Evolutionary conservation across 30 jellyfish, hydroid and myxozoan species (phyloP), one percentile per base, ranked within the genome.

Genomic region (Aurelia aurita complex sp. Pacific): DNA sequence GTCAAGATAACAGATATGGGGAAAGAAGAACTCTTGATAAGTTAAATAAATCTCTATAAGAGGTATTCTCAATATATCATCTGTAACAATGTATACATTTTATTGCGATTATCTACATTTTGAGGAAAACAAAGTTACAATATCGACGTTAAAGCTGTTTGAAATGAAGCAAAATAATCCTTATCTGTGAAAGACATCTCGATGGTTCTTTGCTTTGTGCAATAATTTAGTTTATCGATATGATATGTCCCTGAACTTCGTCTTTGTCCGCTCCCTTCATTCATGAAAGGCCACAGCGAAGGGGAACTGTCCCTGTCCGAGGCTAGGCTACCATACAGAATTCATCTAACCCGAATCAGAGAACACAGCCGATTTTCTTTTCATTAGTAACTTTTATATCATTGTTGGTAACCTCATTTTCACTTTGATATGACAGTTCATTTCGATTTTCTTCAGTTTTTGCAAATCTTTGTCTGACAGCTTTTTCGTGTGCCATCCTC

Each of bases 401-500:
- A 9, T 61, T 61, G 32, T 78, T 23, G 29, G 64, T 50, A 7
- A 42, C 80, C 23, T 33, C 53, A 12, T 67, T 9, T 8, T 64
- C 38, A 13, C 12, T 40, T 11, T 46, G 38, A 32, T 50, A 69
- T 6, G 85, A 19, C 67, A 54, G 1, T 10, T 69, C 84, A 8
- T 55, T 73, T 55, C 61, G 70, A 17, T 69, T 84, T 55, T 65
- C 87, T n/a, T 77, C 85, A 19, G 10, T 65, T 16, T 69, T 54
- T 13, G 38, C 81, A 50, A 59, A 84, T 51, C 72, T 14, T 76
- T 64, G 88, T 35, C 95, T 67, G 35, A 52, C 51, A 38, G 78
- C 85, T 51, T 79, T 71, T 14, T 88, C 97, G 29, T 73, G 86
- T 8, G 97, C 86, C 90, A 92, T 74, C 75, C 97, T 72, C 74